Percentiles rank a stretch among this genome's conserved stretches.
Evolutionary conservation across 2,888 invertebrate species (phyloP).

Genomic region (Hemicrepidius hirtus): DNA sequence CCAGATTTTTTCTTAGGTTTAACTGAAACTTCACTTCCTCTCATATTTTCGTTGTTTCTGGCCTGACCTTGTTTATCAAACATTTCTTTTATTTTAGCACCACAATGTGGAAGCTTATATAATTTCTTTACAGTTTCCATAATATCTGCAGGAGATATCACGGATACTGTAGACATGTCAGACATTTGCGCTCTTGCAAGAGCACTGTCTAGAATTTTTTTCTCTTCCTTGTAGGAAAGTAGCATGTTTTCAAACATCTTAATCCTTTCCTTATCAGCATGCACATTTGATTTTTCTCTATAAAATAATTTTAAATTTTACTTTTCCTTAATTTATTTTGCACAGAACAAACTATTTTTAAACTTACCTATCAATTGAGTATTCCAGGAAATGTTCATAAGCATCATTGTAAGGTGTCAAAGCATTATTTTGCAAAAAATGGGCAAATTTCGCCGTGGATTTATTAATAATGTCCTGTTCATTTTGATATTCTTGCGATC

Average conservation of each 20-base stretch:
- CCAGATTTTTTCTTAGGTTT: no score
- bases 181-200: conserved; percentile 18
- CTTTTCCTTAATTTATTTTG: no score
- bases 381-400: conserved; percentile 64
- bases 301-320: no score
- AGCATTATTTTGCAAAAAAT: conserved; percentile 66
- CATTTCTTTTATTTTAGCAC: conserved; percentile 62
- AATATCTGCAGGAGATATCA: conserved; percentile 45
- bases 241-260: conserved; percentile 49
- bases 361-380: conserved; percentile 64
- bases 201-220: conserved; percentile 48
- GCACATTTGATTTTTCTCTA: conserved; percentile 52
- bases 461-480: conserved; percentile 62
- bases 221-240: conserved; percentile 53
- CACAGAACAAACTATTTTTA: no score
- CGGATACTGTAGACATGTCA: no score
- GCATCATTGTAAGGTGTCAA: conserved; percentile 66
- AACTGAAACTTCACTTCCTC: conserved; percentile 8
- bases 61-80: conserved; percentile 60
- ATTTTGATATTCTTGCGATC: conserved; percentile 51
- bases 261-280: conserved; percentile 41
- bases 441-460: conserved; percentile 65
- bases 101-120: conserved; percentile 58
- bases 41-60: background rate
- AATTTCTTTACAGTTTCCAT: conserved; percentile 55